Conservation (phyloP, 2,113 vertebrate species). For the Caranx ignobilis region DNA sequence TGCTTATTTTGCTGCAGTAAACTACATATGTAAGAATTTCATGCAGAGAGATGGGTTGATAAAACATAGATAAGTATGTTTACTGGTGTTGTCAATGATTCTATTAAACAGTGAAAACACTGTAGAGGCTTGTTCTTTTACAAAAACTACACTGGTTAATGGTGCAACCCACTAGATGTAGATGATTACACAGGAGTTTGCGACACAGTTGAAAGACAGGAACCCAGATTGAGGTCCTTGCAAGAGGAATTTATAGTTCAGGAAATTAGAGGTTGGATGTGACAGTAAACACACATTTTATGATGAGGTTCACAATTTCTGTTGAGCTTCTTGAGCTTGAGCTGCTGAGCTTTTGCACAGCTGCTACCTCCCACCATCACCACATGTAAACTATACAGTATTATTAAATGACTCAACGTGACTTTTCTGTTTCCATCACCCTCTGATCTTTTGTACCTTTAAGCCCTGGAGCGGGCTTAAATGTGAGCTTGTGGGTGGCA, state of each 20-base stretch:
- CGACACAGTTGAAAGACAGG: constrained; percentile 5
- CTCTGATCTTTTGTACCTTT: constrained; percentile 4
- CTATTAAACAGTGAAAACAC: not conserved
- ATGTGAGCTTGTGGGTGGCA: not conserved
- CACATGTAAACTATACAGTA: not conserved
- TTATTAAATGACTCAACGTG: not conserved
- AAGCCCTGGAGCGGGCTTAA: constrained; percentile 3
- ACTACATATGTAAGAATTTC: not conserved
- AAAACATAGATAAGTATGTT: not conserved
- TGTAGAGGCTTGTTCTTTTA: not conserved
- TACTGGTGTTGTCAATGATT: not conserved
- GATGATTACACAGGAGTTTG: not conserved
- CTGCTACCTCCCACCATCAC: not conserved
- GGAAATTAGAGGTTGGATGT: not conserved
- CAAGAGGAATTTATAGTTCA: constrained; percentile 22
- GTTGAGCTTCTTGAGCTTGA: not conserved
- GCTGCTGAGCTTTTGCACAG: not conserved
- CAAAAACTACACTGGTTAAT: not conserved
- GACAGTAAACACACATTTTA: not conserved
- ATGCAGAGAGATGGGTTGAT: not conserved
- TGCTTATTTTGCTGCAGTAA: constrained; percentile 38
- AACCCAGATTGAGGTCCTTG: constrained; percentile 11
- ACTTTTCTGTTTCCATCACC: constrained; percentile 16
- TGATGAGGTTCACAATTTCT: constrained; percentile 5
- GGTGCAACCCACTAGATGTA: not conserved